Base-by-base conservation (phyloP, 2,113 vertebrate species). In the Micronisus gabar region DNA sequence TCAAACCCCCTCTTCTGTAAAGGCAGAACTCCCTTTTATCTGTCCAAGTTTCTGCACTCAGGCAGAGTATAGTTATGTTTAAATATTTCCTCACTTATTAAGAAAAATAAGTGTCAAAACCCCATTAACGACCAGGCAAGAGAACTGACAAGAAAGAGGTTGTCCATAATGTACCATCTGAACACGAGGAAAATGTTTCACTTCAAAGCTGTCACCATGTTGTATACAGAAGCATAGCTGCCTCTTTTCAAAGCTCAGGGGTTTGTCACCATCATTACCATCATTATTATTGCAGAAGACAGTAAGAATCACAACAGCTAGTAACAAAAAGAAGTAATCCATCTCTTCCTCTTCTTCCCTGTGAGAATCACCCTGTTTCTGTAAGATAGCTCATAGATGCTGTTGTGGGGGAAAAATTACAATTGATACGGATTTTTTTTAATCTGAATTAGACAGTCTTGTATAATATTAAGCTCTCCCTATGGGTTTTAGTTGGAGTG, bases 131-230 rank as follows among this genome's bases (percentile, higher is more conserved):
- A 87, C 22, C 26, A 70, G 58, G 15, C 19, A 63, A 79, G 32
- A 85, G 59, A 95, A 95, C 56, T 23, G 63, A 68, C 29, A 73
- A 91, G 74, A 94, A 95, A 93, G 71, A 88, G 45, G 93, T 53
- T 73, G 56, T 66, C 48, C 52, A 34, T 79, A 95, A 95, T 27
- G 15, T 47, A 74, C 59, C 40, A 67, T 50, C 56, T 87, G 74
- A 94, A 81, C 29, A 93, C 2, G 30, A 95, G 36, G 52, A 95
- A 80, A 80, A 68, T 10, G 11, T 90, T 72, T 92, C 56, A 73
- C 47, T 95, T 81, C 62, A 70, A 87, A 95, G 47, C n/a, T 93
- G 70, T 67, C 87, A 90, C 38, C 82, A 90, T 26, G 23, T 34
- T 85, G 67, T 67, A 43, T 29, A 95, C 11, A 90, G 81, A 79